Evolutionary conservation across 2,113 vertebrate genomes (phyloP), one percentile per base, ranked within the genome.

Genomic region (Junco hyemalis): DNA sequence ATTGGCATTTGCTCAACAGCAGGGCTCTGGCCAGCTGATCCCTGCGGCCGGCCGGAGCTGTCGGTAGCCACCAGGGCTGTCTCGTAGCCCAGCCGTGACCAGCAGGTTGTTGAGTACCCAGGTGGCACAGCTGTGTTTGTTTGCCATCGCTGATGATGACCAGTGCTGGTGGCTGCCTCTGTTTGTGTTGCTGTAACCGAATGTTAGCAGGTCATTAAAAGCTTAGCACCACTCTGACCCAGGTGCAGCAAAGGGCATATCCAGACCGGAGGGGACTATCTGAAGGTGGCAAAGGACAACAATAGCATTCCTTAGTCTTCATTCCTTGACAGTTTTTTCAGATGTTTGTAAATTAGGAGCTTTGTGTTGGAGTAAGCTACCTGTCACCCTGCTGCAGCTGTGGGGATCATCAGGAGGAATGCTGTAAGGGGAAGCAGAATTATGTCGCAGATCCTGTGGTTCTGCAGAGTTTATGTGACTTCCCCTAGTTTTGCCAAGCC

Each of bases 1-100:
- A 20, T 2, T 51, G 60, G 12, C 38, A 66, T 88, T 90, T 66
- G 35, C 51, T 71, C 29, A 23, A 6, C 5, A 2, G 73, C 59
- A 35, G 63, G 57, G 23, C 35, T 82, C 66, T 48, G 81, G 26
- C 40, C 69, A 65, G 45, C 54, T 50, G 74, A 60, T 42, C 59
- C 71, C 66, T 54, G 23, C 0, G 5, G n/a, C 19, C 87, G 77
- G 54, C n/a, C 1, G 0, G 78, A 61, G 78, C 79, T 83, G 29
- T 76, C 54, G 59, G 64, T 56, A 80, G 74, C 70, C 70, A 25
- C 42, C 18, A 70, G 35, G 26, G 70, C 78, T 57, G 17, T 80
- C 74, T 85, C 0, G 0, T 20, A 54, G 73, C 69, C 38, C 84
- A 36, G 77, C 9, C 0, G 0, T 12, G 81, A 33, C 8, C 54